Conservation (phyloP, 2,888 invertebrate genomes). For the Ectobius pallidus region DNA sequence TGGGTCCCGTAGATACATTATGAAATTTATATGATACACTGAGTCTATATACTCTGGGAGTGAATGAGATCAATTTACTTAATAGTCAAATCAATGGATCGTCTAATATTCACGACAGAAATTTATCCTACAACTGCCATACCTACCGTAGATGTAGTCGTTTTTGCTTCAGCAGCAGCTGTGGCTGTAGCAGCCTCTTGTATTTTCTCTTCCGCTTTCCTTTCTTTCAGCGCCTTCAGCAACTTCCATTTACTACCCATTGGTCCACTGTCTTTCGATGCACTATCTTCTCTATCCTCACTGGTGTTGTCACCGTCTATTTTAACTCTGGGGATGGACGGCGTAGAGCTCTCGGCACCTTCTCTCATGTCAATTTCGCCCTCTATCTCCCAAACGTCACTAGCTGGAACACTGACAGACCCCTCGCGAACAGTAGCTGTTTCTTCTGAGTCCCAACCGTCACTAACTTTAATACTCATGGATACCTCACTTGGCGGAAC, state of each 20-base stretch:
- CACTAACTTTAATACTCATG: constrained; percentile 51
- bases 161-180: constrained; percentile 47
- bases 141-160: constrained; percentile 7
- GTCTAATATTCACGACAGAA: no score
- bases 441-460: constrained; percentile 55
- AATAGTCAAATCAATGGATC: no score
- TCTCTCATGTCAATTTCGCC: constrained; percentile 50
- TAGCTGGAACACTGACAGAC: constrained; percentile 41
- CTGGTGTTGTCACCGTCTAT: constrained; percentile 52
- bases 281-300: constrained; percentile 51
- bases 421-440: constrained; percentile 53
- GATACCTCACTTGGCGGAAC: constrained; percentile 55
- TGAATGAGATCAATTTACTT: no score
- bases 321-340: constrained; percentile 59
- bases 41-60: no score
- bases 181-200: constrained; percentile 69
- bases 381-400: constrained; percentile 43
- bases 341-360: constrained; percentile 34
- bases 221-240: constrained; percentile 85
- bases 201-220: constrained; percentile 86
- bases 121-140: neutral
- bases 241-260: constrained; percentile 90
- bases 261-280: constrained; percentile 57
- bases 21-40: no score
- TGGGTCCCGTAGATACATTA: neutral